Evolutionary conservation across 92 coral and sea anemone species (phyloP).

Genomic region (Porites rus): DNA sequence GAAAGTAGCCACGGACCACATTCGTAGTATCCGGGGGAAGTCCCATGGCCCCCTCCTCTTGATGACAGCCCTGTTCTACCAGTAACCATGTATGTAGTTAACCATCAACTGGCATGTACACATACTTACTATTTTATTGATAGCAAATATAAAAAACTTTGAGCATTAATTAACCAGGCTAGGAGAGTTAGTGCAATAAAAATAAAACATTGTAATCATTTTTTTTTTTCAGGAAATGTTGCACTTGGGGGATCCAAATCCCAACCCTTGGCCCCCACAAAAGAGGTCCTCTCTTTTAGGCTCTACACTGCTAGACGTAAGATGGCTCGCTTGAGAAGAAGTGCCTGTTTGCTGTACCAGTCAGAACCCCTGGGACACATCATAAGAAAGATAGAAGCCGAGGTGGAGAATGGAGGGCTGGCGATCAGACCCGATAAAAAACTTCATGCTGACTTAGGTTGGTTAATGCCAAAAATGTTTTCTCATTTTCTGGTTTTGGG

Average conservation of each 20-base stretch:
- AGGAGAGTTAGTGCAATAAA: no score
- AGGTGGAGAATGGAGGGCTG: constrained; percentile 90
- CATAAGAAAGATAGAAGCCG: constrained; percentile 85
- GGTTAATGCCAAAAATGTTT: background rate
- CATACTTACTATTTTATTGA: no score
- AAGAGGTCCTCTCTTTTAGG: constrained; percentile 88
- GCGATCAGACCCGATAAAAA: constrained; percentile 90
- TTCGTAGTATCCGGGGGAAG: no score
- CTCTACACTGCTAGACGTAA: constrained; percentile 93
- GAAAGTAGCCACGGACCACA: no score
- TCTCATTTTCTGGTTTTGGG: no score
- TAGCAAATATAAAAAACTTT: no score
- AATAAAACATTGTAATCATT: no score
- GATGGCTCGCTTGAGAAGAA: constrained; percentile 93
- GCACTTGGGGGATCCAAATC: constrained; percentile 64
- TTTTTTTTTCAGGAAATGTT: constrained; percentile 7
- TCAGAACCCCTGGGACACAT: constrained; percentile 87
- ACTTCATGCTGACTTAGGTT: constrained; percentile 97
- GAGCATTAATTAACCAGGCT: no score
- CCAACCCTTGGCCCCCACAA: constrained; percentile 95
- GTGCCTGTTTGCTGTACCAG: constrained; percentile 94
- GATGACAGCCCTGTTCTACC: no score
- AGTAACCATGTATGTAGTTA: no score
- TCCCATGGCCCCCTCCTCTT: no score
- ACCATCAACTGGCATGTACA: no score